Percentiles rank a stretch among this genome's conserved stretches.
Conservation (phyloP, 2,888 invertebrate species). For the Mycogona germanica region DNA sequence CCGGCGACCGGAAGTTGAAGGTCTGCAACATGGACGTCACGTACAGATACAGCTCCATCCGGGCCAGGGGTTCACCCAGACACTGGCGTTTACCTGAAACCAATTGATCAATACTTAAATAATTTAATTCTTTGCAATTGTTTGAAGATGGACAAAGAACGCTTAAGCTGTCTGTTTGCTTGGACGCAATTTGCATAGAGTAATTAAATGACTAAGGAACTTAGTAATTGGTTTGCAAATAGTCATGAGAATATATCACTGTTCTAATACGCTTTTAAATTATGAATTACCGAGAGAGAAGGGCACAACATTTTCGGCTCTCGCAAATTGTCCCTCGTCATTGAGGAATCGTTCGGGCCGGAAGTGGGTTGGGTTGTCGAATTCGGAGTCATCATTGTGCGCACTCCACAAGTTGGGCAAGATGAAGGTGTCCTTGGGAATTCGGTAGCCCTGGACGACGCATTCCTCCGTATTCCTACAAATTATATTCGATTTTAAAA, state of each 20-base stretch:
- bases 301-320: background rate
- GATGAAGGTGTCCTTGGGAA: constrained; percentile 13
- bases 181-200: background rate
- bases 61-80: constrained; percentile 1
- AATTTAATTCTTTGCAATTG: background rate
- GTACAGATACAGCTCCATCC: constrained; percentile 8
- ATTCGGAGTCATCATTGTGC: constrained; percentile 10
- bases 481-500: background rate
- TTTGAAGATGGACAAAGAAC: background rate
- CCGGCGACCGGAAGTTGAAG: background rate
- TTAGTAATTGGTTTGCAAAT: too few species aligned
- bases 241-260: too few species aligned
- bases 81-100: constrained; percentile 6
- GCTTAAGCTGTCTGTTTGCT: background rate
- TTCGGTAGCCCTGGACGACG: background rate
- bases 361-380: constrained; percentile 14
- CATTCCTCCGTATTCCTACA: background rate
- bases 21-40: constrained; percentile 5
- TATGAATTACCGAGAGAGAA: background rate
- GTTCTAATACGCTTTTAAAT: too few species aligned
- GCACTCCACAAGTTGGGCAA: constrained; percentile 15
- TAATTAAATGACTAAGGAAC: too few species aligned
- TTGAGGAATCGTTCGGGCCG: constrained; percentile 17
- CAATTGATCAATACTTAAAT: too few species aligned
- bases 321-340: background rate